A percentile compares a stretch with the other conserved stretches of the same genome.
phyloP scores from a whole-genome alignment of 2,113 vertebrate genomes.

The Lycaon pictus region DNA sequence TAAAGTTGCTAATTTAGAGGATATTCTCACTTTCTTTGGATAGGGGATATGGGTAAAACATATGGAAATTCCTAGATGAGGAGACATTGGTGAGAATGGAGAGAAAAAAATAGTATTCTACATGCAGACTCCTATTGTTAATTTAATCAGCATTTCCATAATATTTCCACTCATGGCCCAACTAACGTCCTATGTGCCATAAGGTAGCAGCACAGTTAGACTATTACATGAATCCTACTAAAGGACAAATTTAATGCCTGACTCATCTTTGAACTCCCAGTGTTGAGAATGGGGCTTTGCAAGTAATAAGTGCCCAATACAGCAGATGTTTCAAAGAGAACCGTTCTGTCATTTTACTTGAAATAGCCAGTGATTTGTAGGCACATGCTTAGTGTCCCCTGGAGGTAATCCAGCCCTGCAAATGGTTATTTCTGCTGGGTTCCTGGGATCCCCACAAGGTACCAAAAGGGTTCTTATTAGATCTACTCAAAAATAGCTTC shows the following conservation, averaged over 20 bases:
- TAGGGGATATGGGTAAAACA: neutral
- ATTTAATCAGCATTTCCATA: neutral
- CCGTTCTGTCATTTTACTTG: neutral
- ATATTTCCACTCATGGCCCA: neutral
- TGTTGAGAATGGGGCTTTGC: neutral
- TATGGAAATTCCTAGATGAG: neutral
- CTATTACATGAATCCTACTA: neutral
- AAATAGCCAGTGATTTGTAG: neutral
- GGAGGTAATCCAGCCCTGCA: neutral
- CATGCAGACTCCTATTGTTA: neutral
- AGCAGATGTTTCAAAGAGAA: neutral
- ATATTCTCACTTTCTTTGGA: neutral
- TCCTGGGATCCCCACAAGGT: neutral
- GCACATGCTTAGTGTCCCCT: neutral
- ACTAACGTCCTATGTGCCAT: neutral
- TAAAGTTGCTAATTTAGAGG: neutral
- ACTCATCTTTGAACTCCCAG: neutral
- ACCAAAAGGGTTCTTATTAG: neutral
- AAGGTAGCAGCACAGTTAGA: neutral
- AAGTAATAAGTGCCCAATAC: neutral
- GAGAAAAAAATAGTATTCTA: neutral
- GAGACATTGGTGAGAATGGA: neutral
- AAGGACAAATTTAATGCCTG: neutral
- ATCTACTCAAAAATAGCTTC: neutral
- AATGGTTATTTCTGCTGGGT: constrained; percentile 3